Base-by-base conservation (phyloP, 2,888 invertebrate genomes). In the Luperina testacea region DNA sequence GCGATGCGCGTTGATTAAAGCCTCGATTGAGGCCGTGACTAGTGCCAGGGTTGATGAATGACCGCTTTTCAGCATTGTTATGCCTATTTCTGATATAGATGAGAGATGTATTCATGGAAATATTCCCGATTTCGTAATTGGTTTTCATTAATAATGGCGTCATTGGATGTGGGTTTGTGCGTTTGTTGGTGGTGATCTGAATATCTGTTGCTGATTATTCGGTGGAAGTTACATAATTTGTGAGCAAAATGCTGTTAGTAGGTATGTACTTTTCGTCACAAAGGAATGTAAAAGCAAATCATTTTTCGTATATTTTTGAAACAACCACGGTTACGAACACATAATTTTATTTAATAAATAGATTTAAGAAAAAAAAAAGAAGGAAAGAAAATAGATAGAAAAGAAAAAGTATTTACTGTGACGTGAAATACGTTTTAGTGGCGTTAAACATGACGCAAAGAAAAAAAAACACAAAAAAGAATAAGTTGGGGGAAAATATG, bases 1-100 rank as follows among this genome's bases (percentile, higher is more conserved):
- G 84, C 74, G 79, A 76, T 77, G 77, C 69, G 71, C 78, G 81
- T 83, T 88, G 88, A 87, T 87, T 87, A 88, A 81, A 87, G 67
- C 72, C 76, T 70, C 45, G 27, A 88, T 80, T 81, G 77, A 71
- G 71, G 74, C 32, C 72, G 24, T 72, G 45, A 72, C 73, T 77
- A 82, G 72, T 71, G 42, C 57, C 68, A 65, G 17, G 59, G 73
- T 79, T 84, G 77, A 78, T 80, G 75, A 78, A 81, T 78, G 59
- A 57, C 53, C 71, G 67, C 38, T 76, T 88, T 77, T 53, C 68
- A 70, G 20, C 59, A 65, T 74, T 72, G 76, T 79, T 27, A 80
- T 79, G 61, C 72, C 77, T 87, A 70, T 81, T 68, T n/a, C 61
- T 70, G 75, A 57, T 51, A 71, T 77, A 72, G 24, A 57, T 51